These are phyloP conservation scores for Irena cyanogastra DNA, from an alignment of 2,113 vertebrate genomes.

Conservation along the genomic window DNA sequence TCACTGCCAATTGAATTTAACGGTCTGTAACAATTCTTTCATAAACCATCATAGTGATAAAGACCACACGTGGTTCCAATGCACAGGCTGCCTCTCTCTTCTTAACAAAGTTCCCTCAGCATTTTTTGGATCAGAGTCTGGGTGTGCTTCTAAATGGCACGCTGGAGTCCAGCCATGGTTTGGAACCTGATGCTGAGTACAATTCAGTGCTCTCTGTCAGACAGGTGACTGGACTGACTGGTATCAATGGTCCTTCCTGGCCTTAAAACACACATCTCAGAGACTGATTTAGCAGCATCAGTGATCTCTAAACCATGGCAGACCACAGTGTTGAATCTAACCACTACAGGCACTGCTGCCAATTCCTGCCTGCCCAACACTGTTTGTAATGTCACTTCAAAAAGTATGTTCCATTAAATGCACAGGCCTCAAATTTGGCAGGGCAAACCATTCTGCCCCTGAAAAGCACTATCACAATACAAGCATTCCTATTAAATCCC, in stretches of 20 bases:
- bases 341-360: neutral
- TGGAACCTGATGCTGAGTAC: neutral
- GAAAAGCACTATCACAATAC: conserved; percentile 40
- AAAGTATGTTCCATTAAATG: conserved; percentile 27
- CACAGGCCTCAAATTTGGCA: conserved; percentile 27
- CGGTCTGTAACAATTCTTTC: neutral
- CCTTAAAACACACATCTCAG: neutral
- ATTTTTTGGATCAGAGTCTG: neutral
- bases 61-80: neutral
- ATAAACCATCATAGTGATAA: neutral
- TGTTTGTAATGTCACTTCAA: conserved; percentile 29
- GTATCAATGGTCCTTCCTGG: neutral
- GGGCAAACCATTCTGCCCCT: conserved; percentile 8
- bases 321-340: conserved; percentile 1
- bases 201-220: neutral
- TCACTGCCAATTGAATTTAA: neutral
- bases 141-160: neutral
- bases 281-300: conserved; percentile 4
- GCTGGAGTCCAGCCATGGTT: neutral
- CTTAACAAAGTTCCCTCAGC: neutral
- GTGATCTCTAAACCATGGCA: neutral
- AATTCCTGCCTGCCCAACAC: neutral
- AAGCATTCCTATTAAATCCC: conserved; percentile 57
- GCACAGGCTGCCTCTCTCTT: neutral
- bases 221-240: neutral